These are phyloP conservation scores for Hycleus cichorii DNA, from an alignment of 1,140 invertebrate genomes.

Conservation along the genomic window DNA sequence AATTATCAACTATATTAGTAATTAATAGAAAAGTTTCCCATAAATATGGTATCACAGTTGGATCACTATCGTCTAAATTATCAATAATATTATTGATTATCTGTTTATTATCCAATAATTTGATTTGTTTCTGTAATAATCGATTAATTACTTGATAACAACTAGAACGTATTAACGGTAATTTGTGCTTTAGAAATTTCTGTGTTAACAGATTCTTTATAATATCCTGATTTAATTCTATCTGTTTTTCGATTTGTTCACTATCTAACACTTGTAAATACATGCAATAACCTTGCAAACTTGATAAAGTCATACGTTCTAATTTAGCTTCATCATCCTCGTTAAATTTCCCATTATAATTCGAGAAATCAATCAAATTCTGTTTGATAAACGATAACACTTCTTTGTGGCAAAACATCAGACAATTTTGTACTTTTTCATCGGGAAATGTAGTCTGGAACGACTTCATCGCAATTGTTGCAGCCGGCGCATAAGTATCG, in stretches of 20 bases:
- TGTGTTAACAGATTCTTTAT: conserved; percentile 62
- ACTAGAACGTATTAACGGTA: conserved; percentile 49
- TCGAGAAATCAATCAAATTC: conserved; percentile 58
- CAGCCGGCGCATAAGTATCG: conserved; percentile 74
- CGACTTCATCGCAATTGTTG: conserved; percentile 53
- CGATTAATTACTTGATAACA: conserved; percentile 60
- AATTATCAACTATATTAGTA: conserved; percentile 58
- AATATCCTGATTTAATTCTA: conserved; percentile 47
- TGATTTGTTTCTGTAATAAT: conserved; percentile 49
- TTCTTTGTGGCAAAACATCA: conserved; percentile 69
- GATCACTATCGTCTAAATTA: conserved; percentile 65
- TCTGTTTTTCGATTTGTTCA: conserved; percentile 46
- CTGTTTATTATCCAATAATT: conserved; percentile 45
- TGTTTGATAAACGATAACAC: conserved; percentile 64
- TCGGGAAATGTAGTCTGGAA: conserved; percentile 59
- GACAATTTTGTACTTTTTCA: conserved; percentile 59
- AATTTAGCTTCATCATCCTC: conserved; percentile 72
- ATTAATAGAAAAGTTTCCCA: conserved; percentile 63
- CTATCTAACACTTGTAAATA: conserved; percentile 50
- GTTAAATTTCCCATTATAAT: conserved; percentile 45
- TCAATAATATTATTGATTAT: conserved; percentile 54
- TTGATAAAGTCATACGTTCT: conserved; percentile 57
- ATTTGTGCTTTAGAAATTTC: conserved; percentile 57
- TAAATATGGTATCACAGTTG: conserved; percentile 53
- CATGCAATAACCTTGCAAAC: conserved; percentile 57